phyloP scores from a whole-genome alignment of 2,113 vertebrate genomes.

The Anguilla japonica region DNA sequence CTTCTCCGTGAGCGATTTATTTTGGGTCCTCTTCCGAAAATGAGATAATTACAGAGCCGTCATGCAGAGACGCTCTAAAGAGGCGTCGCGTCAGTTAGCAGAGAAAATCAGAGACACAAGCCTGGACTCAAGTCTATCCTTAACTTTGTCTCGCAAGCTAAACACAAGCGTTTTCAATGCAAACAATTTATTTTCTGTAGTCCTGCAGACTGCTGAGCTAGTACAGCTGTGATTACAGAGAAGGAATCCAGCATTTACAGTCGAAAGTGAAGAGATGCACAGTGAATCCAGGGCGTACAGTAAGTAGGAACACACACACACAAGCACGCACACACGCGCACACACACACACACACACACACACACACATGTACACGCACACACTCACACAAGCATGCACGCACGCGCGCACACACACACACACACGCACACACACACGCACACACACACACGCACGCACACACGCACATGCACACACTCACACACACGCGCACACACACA shows the following conservation, averaged over 20 bases:
- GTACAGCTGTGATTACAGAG: too few relatives aligned
- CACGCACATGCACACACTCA: too few relatives aligned
- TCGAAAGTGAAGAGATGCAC: background rate
- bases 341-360: background rate
- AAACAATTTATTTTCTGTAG: background rate
- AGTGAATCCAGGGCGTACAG: background rate
- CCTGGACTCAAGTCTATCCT: background rate
- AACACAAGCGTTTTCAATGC: background rate
- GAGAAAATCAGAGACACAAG: background rate
- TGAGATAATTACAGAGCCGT: conserved; percentile 26
- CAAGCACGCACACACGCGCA: background rate
- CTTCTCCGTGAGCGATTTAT: conserved; percentile 1
- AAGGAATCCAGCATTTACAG: background rate
- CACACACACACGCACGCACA: too few relatives aligned
- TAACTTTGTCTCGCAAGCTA: background rate
- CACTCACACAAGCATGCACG: too few relatives aligned
- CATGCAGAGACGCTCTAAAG: background rate
- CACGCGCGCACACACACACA: too few relatives aligned
- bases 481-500: too few relatives aligned
- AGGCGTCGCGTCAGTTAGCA: background rate
- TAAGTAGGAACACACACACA: background rate
- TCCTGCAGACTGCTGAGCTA: background rate
- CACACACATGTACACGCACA: too few relatives aligned
- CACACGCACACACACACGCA: too few relatives aligned
- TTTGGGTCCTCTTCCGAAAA: conserved; percentile 2